Conservation (phyloP, 2,888 invertebrate species). For the Sericinus montela region DNA sequence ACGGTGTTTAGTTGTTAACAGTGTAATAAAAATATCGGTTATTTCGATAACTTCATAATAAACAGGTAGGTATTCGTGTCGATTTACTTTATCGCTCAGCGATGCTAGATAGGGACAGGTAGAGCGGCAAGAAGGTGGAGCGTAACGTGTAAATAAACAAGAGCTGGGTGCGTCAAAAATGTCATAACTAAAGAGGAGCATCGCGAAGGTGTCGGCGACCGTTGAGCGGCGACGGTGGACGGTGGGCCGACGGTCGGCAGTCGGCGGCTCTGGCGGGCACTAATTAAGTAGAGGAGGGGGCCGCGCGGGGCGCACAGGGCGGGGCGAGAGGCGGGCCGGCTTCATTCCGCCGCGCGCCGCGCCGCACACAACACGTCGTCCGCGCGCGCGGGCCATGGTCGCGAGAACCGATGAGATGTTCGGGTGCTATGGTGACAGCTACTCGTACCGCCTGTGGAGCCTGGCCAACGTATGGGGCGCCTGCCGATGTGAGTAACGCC, state of each 20-base stretch:
- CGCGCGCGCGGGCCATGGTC: conserved; percentile 86
- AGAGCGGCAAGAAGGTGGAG: conserved; percentile 58
- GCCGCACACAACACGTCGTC: conserved; percentile 58
- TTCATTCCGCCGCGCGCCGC: conserved; percentile 76
- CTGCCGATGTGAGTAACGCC: conserved; percentile 84
- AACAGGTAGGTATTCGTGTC: background rate
- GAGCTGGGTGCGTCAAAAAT: conserved; percentile 13
- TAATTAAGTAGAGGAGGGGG: conserved; percentile 20
- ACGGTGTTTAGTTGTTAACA: background rate
- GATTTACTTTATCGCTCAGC: conserved; percentile 2
- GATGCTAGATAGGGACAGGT: conserved; percentile 60
- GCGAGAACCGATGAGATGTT: conserved; percentile 89
- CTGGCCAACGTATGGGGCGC: conserved; percentile 87
- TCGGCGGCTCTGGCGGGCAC: too few relatives aligned
- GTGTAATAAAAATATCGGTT: background rate
- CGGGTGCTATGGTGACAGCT: conserved; percentile 86
- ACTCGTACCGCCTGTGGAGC: conserved; percentile 88
- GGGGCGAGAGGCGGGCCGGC: conserved; percentile 37
- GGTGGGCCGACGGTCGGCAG: conserved; percentile 24
- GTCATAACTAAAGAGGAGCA: background rate
- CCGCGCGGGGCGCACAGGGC: conserved; percentile 42
- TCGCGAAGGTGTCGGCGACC: background rate
- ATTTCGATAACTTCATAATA: background rate
- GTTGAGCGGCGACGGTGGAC: conserved; percentile 16
- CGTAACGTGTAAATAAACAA: conserved; percentile 55